Conservation (phyloP, 1,140 invertebrate genomes). For the Adoxophyes honmai region DNA sequence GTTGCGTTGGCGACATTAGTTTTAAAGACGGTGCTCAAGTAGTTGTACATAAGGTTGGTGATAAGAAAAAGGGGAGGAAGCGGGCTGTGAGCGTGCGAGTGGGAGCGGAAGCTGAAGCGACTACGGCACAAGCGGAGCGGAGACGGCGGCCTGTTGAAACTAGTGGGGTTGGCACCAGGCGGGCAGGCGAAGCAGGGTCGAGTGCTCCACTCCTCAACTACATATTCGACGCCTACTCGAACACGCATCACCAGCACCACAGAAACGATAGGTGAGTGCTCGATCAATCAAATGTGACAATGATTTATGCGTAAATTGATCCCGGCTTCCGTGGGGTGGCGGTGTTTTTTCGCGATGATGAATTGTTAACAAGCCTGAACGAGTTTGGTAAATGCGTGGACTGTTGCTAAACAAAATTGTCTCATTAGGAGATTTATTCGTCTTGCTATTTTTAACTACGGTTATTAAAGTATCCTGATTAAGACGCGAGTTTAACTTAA, state of each 20-base stretch:
- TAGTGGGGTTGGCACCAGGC: too few relatives aligned
- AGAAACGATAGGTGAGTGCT: conserved; percentile 61
- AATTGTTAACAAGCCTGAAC: too few relatives aligned
- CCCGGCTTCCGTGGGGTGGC: neutral
- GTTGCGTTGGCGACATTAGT: conserved; percentile 20
- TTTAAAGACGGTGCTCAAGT: conserved; percentile 35
- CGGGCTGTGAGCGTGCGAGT: conserved; percentile 42
- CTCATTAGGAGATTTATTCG: too few relatives aligned
- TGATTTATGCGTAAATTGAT: conserved; percentile 6
- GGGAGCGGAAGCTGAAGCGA: conserved; percentile 34
- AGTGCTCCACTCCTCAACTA: conserved; percentile 68
- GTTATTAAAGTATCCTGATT: too few relatives aligned
- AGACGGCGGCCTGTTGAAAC: conserved; percentile 32
- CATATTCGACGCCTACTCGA: conserved; percentile 70
- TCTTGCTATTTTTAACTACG: too few relatives aligned
- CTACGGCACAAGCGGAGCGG: conserved; percentile 22
- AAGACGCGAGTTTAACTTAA: too few relatives aligned
- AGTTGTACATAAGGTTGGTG: conserved; percentile 28
- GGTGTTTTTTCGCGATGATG: too few relatives aligned
- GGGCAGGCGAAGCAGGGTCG: conserved; percentile 58
- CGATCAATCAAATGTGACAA: neutral
- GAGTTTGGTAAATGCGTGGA: too few relatives aligned
- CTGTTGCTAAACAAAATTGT: too few relatives aligned
- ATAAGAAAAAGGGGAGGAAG: conserved; percentile 38
- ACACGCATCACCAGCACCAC: conserved; percentile 66